Base-by-base conservation (phyloP, 2,888 invertebrate species). In the Oscheius sp. region DNA sequence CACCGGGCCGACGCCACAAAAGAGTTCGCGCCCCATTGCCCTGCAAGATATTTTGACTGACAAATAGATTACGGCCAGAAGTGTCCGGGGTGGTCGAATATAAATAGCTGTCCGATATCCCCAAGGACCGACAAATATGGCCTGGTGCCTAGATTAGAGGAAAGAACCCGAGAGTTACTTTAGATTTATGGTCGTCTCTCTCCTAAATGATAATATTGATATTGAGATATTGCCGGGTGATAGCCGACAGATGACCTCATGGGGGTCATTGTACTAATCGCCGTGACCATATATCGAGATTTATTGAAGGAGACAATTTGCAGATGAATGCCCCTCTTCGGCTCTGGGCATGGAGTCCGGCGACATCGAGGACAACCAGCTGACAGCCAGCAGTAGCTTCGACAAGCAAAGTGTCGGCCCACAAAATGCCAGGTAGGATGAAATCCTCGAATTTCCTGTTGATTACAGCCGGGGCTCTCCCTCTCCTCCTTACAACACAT, bases 281-380 rank as follows among this genome's bases (percentile, higher is more conserved):
- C n/a, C 66, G 52, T 66, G 66, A 27, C 46, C 23, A 64, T 35
- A 35, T 41, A 16, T 9, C 3, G 5, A 6, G 35, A 35, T 35
- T 35, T 35, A 35, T 35, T 3, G 9, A 9, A 35, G 9, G 35
- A 35, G 35, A 35, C 35, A 35, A 35, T 13, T 76, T 71, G 56
- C 72, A 80, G 81, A 80, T 53, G 74, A 77, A 75, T 80, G 79
- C 59, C 58, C 64, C 45, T 71, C 72, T 6, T 35, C 52, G 9
- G 56, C 94, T 66, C 91, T 95, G 89, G 95, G 95, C 76, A 94
- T 95, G 94, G 93, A 94, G 91, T 93, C 92, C 84, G 93, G 93
- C 75, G 91, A 91, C 83, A 94, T 95, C 88, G 92, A 92, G 85
- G 93, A 95, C 90, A 91, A 91, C 86, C 93, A 93, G 89, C 92